Evolutionary conservation across 1,140 invertebrate genomes (phyloP).

Genomic region (Orius insidiosus): DNA sequence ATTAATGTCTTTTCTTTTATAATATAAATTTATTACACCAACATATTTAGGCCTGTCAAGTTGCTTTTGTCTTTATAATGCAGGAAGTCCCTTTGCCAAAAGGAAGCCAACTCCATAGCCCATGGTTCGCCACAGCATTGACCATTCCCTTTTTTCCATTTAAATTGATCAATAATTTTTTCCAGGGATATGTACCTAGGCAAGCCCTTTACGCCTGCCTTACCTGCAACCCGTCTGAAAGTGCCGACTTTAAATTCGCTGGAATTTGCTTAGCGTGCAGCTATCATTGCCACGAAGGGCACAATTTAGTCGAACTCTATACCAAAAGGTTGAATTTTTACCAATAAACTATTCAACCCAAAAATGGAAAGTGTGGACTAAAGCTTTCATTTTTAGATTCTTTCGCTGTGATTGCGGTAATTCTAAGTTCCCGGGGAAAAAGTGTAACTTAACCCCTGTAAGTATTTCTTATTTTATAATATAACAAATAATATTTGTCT

Average conservation of each 20-base stretch:
- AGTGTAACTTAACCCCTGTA: constrained; percentile 53
- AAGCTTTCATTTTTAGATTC: constrained; percentile 38
- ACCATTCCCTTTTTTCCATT: no score
- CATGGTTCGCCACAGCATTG: no score
- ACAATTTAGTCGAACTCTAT: constrained; percentile 90
- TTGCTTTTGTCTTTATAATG: no score
- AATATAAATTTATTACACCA: no score
- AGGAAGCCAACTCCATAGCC: no score
- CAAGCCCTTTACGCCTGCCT: constrained; percentile 91
- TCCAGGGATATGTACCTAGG: constrained; percentile 78
- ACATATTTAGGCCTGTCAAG: no score
- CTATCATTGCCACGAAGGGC: constrained; percentile 86
- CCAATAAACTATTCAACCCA: no score
- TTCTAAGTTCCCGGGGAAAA: constrained; percentile 52
- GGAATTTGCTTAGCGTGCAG: constrained; percentile 90
- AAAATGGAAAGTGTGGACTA: no score
- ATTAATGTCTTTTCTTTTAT: no score
- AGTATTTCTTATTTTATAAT: constrained; percentile 19
- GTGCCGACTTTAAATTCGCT: constrained; percentile 29
- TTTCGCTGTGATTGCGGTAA: constrained; percentile 97
- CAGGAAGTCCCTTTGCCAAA: no score
- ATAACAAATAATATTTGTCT: no score
- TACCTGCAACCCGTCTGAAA: constrained; percentile 52
- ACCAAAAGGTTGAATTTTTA: constrained; percentile 56
- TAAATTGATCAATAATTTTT: no score